phyloP scores from a whole-genome alignment of 2,888 invertebrate genomes.

The Oligia fasciuncula region DNA sequence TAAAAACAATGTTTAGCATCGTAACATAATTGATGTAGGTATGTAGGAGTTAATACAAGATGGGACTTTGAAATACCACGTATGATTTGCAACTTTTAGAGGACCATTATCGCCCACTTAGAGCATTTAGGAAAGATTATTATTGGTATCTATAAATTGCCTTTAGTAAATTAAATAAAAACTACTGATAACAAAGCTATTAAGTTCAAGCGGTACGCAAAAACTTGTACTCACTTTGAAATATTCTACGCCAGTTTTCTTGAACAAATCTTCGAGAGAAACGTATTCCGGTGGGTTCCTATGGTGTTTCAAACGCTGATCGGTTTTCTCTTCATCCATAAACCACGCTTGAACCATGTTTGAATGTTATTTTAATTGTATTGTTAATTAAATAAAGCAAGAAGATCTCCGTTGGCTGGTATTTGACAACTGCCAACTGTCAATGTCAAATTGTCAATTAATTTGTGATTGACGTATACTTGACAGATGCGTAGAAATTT shows the following conservation, averaged over 20 bases:
- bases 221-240: constrained; percentile 91
- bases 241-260: constrained; percentile 96
- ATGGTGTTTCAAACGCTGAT: constrained; percentile 96
- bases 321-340: constrained; percentile 92
- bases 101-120: neutral
- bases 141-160: constrained; percentile 26
- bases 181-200: constrained; percentile 42
- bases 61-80: neutral
- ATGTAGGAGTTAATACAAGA: neutral
- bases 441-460: neutral
- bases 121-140: constrained; percentile 26
- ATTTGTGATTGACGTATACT: neutral
- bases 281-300: constrained; percentile 93
- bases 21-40: neutral
- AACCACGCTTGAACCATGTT: constrained; percentile 97
- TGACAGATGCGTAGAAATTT: too few species aligned
- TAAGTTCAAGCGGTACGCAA: constrained; percentile 20
- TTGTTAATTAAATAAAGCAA: neutral
- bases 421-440: constrained; percentile 17
- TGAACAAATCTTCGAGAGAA: constrained; percentile 91
- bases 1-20: neutral
- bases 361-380: constrained; percentile 28
- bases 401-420: rapidly evolving
- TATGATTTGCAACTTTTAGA: constrained; percentile 5
- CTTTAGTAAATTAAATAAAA: constrained; percentile 23